A percentile compares a stretch with the other conserved stretches of the same genome.
Conservation (phyloP, 2,888 invertebrate genomes). For the Lasioglossum marginatum region DNA sequence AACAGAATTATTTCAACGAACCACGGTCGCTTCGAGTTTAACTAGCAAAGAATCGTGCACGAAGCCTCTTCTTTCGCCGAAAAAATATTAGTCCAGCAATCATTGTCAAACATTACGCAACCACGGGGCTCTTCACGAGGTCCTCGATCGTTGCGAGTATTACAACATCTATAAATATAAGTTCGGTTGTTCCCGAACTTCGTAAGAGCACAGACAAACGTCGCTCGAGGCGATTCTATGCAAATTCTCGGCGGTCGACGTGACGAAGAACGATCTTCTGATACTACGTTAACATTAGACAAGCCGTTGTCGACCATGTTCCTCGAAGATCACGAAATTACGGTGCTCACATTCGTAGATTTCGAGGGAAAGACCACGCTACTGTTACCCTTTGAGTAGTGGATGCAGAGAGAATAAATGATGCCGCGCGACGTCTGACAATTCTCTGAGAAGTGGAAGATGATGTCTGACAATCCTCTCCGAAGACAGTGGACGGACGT, state of each 20-base stretch:
- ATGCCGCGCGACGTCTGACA: background rate
- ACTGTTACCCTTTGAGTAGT: background rate
- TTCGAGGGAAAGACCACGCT: background rate
- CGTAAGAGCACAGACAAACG: background rate
- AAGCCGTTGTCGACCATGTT: slow-evolving; percentile 21
- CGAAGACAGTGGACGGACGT: background rate
- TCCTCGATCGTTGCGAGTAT: background rate
- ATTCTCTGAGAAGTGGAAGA: background rate
- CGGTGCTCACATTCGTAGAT: background rate
- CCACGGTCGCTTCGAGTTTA: background rate
- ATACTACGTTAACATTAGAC: slow-evolving; percentile 30
- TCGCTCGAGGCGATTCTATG: slow-evolving; percentile 24
- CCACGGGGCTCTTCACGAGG: background rate
- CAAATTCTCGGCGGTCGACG: slow-evolving; percentile 12
- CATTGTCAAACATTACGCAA: slow-evolving; percentile 23
- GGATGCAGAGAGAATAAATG: background rate
- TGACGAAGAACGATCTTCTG: slow-evolving; percentile 14
- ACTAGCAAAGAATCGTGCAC: no score
- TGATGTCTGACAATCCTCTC: background rate
- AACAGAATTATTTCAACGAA: background rate
- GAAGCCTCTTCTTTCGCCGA: no score
- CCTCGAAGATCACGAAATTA: background rate
- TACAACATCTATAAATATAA: slow-evolving; percentile 11
- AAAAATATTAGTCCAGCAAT: background rate
- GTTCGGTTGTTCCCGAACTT: slow-evolving; percentile 8